Evolutionary conservation across 2,888 invertebrate genomes (phyloP), one percentile per base, ranked within the genome.

Genomic region (Busseola fusca): DNA sequence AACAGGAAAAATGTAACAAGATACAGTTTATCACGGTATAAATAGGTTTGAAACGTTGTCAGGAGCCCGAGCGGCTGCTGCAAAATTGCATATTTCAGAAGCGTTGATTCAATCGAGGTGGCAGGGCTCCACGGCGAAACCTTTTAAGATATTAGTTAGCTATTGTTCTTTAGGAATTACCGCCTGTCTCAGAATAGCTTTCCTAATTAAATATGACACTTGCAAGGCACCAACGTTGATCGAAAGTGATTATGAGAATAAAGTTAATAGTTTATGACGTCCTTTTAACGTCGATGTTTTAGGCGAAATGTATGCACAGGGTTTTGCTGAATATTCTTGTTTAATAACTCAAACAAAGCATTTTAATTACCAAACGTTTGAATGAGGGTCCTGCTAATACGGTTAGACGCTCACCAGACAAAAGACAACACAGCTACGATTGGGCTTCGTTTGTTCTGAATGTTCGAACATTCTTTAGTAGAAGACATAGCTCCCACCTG

Each of bases 141-240:
- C 84, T 86, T 86, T 87, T 86, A 84, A 83, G 78, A 82, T 82
- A 83, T 85, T 87, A 85, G 60, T 74, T 74, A 74, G 57, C 72
- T 73, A 83, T 87, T 86, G 81, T 84, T 81, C 80, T 71, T 52
- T 48, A 77, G 66, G 80, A 83, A 76, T 82, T 74, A 79, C 65
- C 71, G 78, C 69, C 63, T 64, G 78, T 76, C 79, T 65, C 54
- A 25, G 37, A 67, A 72, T 64, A 64, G 71, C 72, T 81, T 76
- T 67, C 67, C 56, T 81, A 83, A 85, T 86, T 85, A 81, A 83
- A 83, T 78, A 72, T 68, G 82, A 78, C 83, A 81, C 68, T 75
- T 48, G 67, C 80, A 72, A 72, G 60, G 59, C 50, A 65, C 42
- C 45, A 56, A 60, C 45, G 64, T 74, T 54, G 56, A 66, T 30